Percentiles rank a stretch among this genome's conserved stretches.
phyloP scores from a whole-genome alignment of 2,888 invertebrate species.

The Eristalinus sepulchralis region DNA sequence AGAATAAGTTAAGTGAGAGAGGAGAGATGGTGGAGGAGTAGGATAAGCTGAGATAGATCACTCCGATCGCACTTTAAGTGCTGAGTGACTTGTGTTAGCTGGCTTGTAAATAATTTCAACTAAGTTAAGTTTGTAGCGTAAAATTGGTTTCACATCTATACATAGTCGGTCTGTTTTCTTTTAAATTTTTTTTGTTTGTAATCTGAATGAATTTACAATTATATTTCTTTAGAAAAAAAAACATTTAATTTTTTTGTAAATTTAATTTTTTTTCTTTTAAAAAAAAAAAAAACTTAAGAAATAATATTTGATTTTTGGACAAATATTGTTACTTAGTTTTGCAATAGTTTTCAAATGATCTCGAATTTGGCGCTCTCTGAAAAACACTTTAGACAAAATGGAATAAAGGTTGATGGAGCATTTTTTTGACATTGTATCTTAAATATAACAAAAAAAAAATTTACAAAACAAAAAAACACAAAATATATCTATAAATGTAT shows the following conservation, averaged over 20 bases:
- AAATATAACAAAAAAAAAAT: constrained; percentile 4
- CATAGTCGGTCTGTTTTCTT: background rate
- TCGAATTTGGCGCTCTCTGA: constrained; percentile 68
- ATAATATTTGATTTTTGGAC: constrained; percentile 49
- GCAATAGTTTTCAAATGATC: constrained; percentile 72
- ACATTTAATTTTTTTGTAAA: constrained; percentile 38
- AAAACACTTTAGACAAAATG: constrained; percentile 22
- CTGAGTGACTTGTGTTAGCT: constrained; percentile 1
- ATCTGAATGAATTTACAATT: background rate
- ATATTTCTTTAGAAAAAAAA: constrained; percentile 49
- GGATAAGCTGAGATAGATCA: background rate
- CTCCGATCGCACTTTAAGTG: constrained; percentile 54
- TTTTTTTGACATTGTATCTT: constrained; percentile 29
- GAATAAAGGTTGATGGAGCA: constrained; percentile 63
- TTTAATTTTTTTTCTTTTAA: constrained; percentile 39
- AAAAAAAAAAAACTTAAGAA: constrained; percentile 24
- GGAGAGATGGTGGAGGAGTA: background rate
- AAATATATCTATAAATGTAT: constrained; percentile 9
- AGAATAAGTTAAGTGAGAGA: constrained; percentile 48
- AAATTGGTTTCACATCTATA: background rate
- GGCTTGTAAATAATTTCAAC: constrained; percentile 57
- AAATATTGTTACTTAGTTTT: constrained; percentile 67
- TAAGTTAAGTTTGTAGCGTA: constrained; percentile 38
- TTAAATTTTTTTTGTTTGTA: background rate
- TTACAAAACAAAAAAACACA: background rate